Evolutionary conservation across 2,888 invertebrate genomes (phyloP).

Genomic region (Watsonalla cultraria): DNA sequence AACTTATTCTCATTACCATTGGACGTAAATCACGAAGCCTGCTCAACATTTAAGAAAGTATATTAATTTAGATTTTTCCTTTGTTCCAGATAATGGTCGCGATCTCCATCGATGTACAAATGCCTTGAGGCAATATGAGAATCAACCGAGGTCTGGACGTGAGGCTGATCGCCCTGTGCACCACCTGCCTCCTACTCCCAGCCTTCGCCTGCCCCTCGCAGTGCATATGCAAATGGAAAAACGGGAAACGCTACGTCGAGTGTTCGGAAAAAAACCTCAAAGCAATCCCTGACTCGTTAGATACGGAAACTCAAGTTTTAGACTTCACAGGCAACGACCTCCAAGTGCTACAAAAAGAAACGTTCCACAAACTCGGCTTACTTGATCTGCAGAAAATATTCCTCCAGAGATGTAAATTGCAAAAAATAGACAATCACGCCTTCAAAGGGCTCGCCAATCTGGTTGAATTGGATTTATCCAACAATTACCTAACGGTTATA

Average conservation of each 20-base stretch:
- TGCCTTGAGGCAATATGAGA: conserved; percentile 70
- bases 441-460: conserved; percentile 92
- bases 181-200: conserved; percentile 63
- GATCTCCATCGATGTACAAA: conserved; percentile 33
- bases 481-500: conserved; percentile 87
- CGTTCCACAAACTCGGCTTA: conserved; percentile 87
- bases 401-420: conserved; percentile 87
- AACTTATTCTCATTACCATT: too few relatives aligned
- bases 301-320: conserved; percentile 91
- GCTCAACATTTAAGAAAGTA: neutral
- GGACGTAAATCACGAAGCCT: too few relatives aligned
- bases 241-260: conserved; percentile 94
- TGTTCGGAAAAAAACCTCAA: conserved; percentile 88
- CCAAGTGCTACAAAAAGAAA: conserved; percentile 86
- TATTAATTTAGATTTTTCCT: conserved; percentile 21
- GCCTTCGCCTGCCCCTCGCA: conserved; percentile 84
- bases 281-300: conserved; percentile 87
- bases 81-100: conserved; percentile 71
- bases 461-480: conserved; percentile 92
- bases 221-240: conserved; percentile 95
- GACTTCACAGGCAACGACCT: conserved; percentile 91
- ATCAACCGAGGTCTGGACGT: conserved; percentile 55
- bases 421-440: conserved; percentile 87
- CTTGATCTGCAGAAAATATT: conserved; percentile 93
- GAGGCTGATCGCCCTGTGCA: conserved; percentile 69